Conservation (phyloP, 2,797 vertebrate genomes). For the Pteronotus mesoamericanus region DNA sequence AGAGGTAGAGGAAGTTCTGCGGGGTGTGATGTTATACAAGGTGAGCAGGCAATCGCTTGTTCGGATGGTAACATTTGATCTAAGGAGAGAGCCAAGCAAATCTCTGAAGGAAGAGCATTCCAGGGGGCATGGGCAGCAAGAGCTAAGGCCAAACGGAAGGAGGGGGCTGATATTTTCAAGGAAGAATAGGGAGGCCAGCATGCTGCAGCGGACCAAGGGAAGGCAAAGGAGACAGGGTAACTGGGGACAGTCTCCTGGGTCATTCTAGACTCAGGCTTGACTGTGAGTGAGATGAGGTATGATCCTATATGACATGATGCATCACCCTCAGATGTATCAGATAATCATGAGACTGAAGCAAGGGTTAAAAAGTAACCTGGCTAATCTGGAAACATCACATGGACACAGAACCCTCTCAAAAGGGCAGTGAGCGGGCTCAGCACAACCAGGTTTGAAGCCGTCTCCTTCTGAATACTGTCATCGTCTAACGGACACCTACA, state of each 20-base stretch:
- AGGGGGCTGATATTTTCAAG: not conserved
- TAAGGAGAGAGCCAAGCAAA: not conserved
- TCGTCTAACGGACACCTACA: not conserved
- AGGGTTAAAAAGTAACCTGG: not conserved
- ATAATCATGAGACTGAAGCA: not conserved
- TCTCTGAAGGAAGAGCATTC: not conserved
- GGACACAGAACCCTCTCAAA: not conserved
- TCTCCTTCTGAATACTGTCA: not conserved
- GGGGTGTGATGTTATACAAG: accelerated
- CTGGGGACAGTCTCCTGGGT: not conserved
- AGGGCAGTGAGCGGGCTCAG: not conserved
- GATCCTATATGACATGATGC: not conserved
- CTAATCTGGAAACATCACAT: not conserved
- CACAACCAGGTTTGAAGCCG: not conserved
- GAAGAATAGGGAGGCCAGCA: not conserved
- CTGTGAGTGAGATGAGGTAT: not conserved
- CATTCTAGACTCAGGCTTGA: not conserved
- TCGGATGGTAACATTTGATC: not conserved
- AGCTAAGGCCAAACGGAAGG: not conserved
- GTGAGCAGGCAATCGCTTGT: not conserved
- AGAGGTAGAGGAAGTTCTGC: not conserved
- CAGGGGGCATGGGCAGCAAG: not conserved
- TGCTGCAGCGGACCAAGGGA: not conserved
- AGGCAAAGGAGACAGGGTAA: not conserved
- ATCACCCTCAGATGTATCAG: not conserved